Percentiles rank a stretch among this genome's conserved stretches.
Evolutionary conservation across 2,888 invertebrate species (phyloP).

Genomic region (Tiliacea citrago): DNA sequence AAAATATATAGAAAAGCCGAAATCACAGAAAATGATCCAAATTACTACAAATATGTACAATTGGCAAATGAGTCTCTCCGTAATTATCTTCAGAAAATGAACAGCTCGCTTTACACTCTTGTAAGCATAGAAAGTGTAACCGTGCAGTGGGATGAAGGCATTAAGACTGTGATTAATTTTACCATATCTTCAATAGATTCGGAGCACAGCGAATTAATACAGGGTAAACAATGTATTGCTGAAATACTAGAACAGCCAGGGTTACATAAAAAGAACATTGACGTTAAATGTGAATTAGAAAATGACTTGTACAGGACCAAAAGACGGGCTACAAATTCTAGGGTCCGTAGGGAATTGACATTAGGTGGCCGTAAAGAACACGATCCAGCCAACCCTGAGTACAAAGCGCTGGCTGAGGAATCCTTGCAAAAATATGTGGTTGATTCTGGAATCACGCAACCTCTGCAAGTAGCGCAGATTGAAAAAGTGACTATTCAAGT

Average conservation of each 20-base stretch:
- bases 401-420: slow-evolving; percentile 64
- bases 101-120: slow-evolving; percentile 43
- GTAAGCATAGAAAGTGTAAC: slow-evolving; percentile 46
- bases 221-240: slow-evolving; percentile 59
- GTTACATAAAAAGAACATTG: slow-evolving; percentile 61
- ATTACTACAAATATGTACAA: slow-evolving; percentile 63
- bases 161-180: slow-evolving; percentile 64
- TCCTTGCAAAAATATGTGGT: slow-evolving; percentile 66
- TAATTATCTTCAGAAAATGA: slow-evolving; percentile 55
- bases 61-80: slow-evolving; percentile 70
- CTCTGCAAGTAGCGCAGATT: slow-evolving; percentile 53
- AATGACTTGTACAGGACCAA: slow-evolving; percentile 53
- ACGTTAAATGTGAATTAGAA: slow-evolving; percentile 61
- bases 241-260: slow-evolving; percentile 61
- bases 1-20: slow-evolving; percentile 23
- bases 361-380: slow-evolving; percentile 60
- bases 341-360: not conserved
- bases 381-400: slow-evolving; percentile 60
- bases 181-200: slow-evolving; percentile 67
- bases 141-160: slow-evolving; percentile 57
- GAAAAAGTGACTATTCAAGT: slow-evolving; percentile 61
- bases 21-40: slow-evolving; percentile 40
- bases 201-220: slow-evolving; percentile 33
- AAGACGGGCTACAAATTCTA: slow-evolving; percentile 21
- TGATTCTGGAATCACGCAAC: slow-evolving; percentile 13